Percentiles rank a stretch among this genome's conserved stretches.
Conservation (phyloP, 1,140 invertebrate species). For the Ridgeia piscesae region DNA sequence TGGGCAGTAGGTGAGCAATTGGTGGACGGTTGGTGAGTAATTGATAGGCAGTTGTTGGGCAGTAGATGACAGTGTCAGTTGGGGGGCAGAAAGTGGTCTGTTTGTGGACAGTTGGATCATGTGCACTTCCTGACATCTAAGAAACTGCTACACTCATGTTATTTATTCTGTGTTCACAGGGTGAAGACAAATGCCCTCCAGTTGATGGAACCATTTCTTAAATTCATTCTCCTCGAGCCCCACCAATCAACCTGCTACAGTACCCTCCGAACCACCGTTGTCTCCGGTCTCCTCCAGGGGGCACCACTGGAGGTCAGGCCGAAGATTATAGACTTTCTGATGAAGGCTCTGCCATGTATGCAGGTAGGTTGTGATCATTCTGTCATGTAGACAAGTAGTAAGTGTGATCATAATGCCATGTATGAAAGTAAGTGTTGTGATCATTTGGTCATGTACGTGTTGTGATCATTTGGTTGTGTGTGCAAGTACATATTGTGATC, state of each 20-base stretch:
- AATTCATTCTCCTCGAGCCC: slow-evolving; percentile 39
- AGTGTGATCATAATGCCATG: no score
- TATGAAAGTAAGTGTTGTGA: no score
- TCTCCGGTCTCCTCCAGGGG: background rate
- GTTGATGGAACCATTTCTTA: slow-evolving; percentile 36
- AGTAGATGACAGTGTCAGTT: no score
- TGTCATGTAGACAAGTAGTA: background rate
- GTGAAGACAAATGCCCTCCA: background rate
- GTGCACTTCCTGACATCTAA: background rate
- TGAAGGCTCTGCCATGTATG: background rate
- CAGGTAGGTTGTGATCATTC: background rate
- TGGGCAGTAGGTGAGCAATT: background rate
- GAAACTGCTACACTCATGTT: background rate
- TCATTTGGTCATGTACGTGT: no score
- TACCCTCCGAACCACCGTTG: slow-evolving; percentile 28
- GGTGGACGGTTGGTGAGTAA: background rate
- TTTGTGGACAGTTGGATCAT: background rate
- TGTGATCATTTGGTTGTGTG: no score
- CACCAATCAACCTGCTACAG: slow-evolving; percentile 30
- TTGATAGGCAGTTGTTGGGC: background rate
- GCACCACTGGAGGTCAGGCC: background rate
- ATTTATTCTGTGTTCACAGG: background rate
- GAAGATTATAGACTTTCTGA: slow-evolving; percentile 19
- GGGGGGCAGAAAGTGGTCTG: no score
- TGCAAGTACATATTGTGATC: no score